These are phyloP conservation scores for Unio pictorum DNA, from an alignment of 2,888 invertebrate genomes.

Conservation along the genomic window DNA sequence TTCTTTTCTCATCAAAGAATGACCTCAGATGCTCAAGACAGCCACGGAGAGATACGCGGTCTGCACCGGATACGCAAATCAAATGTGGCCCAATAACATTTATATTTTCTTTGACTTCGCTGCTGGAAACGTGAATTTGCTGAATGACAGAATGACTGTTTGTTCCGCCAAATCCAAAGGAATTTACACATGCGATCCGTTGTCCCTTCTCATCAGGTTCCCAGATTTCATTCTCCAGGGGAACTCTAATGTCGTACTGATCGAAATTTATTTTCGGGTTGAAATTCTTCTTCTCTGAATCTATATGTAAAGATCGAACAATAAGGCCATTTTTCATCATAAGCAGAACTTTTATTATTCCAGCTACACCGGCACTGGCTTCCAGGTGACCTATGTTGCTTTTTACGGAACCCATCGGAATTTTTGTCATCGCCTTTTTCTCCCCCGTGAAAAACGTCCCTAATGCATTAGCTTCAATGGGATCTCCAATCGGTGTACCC, in stretches of 20 bases:
- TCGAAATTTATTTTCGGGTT: conserved; percentile 37
- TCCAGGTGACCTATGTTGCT: conserved; percentile 49
- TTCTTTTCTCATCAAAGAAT: conserved; percentile 1
- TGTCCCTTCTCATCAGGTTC: conserved; percentile 2
- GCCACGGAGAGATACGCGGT: conserved; percentile 4
- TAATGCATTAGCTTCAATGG: conserved; percentile 44
- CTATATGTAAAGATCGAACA: conserved; percentile 42
- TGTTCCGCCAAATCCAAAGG: conserved; percentile 53
- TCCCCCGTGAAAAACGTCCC: conserved; percentile 28
- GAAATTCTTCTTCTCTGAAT: conserved; percentile 5
- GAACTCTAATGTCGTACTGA: conserved; percentile 20
- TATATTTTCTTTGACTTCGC: not conserved
- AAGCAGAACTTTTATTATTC: conserved; percentile 48
- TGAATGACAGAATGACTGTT: conserved; percentile 43
- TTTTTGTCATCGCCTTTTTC: not conserved
- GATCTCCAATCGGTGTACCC: conserved; percentile 53
- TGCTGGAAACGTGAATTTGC: not conserved
- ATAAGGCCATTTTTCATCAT: conserved; percentile 45
- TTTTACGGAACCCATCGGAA: conserved; percentile 45
- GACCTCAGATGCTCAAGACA: conserved; percentile 3
- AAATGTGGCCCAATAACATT: not conserved
- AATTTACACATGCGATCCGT: conserved; percentile 32
- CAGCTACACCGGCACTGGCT: conserved; percentile 43
- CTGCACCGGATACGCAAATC: conserved; percentile 19
- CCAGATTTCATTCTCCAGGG: conserved; percentile 19